Evolutionary conservation across 2,888 invertebrate species (phyloP), one percentile per base, ranked within the genome.

Genomic region (Imbricaverruca yamaguchii): DNA sequence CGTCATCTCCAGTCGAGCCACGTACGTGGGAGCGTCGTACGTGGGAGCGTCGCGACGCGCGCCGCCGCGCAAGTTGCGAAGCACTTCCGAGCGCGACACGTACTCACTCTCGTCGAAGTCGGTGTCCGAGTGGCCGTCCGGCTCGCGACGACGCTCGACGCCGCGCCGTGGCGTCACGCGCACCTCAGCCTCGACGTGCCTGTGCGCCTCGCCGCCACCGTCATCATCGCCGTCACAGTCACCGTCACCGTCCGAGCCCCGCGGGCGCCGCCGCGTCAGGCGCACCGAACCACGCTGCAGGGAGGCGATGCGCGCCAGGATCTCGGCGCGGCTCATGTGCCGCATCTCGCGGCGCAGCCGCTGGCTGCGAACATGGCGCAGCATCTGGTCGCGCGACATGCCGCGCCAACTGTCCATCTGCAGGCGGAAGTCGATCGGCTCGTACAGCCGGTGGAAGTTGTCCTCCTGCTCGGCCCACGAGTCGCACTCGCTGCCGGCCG

Each of bases 361-460:
- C 39, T 82, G 79, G 63, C 83, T 84, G 25, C 81, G 82, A 21
- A 84, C 83, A 25, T 82, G 81, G n/a, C 81, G 39, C 21, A 84
- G 81, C 39, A 84, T 82, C 57, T 83, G 82, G 23, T 84, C 83
- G 57, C 83, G 83, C 61, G 81, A 81, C 84, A 84, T 84, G 59
- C 81, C 81, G 18, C 83, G 80, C 83, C 84, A 84, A 15, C 82
- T 80, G 21, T 83, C 83, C 83, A 83, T 83, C 53, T 80, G 80
- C 18, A 84, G 81, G 39, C 80, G 63, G 65, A 81, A 83, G 10
- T 84, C 84, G 61, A 85, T 84, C 65, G 85, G 86, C 59, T 85
- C 85, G 69, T 86, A 85, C 13, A 84, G 85, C 84, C 85, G 84
- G 15, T 85, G 82, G 81, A 84, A 84, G 80, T 84, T 84, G 82